phyloP scores from a whole-genome alignment of 2,888 invertebrate species.

The Drosophila picticornis region DNA sequence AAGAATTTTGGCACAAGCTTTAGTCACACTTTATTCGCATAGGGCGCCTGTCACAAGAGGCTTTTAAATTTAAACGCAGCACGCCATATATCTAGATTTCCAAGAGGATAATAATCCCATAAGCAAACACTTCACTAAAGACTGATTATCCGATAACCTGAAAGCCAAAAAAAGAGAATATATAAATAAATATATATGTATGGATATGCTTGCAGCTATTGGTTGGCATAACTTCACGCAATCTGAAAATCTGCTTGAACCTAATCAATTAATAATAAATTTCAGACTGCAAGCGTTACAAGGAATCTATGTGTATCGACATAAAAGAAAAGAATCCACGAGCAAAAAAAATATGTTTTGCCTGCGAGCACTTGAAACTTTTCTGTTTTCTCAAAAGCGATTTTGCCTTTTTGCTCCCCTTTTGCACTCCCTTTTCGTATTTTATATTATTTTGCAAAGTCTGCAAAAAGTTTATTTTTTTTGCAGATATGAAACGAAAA shows the following conservation, averaged over 20 bases:
- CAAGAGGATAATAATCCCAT: not conserved
- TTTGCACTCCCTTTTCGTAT: constrained; percentile 1
- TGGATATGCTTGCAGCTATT: constrained; percentile 1
- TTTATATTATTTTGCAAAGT: constrained; percentile 65
- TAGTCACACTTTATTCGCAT: not conserved
- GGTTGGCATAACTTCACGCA: constrained; percentile 39
- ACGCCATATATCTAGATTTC: constrained; percentile 5
- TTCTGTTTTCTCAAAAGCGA: constrained; percentile 39
- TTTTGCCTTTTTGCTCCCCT: constrained; percentile 23
- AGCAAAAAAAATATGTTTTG: constrained; percentile 19
- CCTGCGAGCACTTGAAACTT: constrained; percentile 41
- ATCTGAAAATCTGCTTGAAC: constrained; percentile 67
- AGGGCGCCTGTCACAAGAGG: not conserved
- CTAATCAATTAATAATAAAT: constrained; percentile 81
- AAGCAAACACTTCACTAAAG: constrained; percentile 12
- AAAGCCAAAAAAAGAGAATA: not conserved
- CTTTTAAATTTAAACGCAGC: not conserved
- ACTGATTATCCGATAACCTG: constrained; percentile 28
- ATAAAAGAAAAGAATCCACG: constrained; percentile 16
- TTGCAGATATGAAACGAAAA: constrained; percentile 40
- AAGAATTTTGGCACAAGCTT: no score
- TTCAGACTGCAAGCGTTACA: constrained; percentile 55
- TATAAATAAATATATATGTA: not conserved
- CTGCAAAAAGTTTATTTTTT: constrained; percentile 65
- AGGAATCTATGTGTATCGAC: constrained; percentile 26